Evolutionary conservation across 1,140 invertebrate genomes (phyloP).

Genomic region (Centruroides vittatus): DNA sequence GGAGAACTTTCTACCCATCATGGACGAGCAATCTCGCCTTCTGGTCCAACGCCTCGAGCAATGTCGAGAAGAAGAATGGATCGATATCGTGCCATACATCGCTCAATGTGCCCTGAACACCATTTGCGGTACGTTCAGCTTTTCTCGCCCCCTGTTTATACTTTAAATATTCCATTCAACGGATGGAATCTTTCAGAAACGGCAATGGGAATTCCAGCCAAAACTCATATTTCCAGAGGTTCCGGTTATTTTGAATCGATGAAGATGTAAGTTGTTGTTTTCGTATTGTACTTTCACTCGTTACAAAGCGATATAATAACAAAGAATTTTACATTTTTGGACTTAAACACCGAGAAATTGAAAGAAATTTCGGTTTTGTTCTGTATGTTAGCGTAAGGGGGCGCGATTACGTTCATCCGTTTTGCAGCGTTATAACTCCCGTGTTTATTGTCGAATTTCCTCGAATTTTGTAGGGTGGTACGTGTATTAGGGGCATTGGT

Average conservation of each 20-base stretch:
- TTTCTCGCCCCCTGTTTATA: too few relatives aligned
- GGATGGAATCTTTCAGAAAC: constrained; percentile 57
- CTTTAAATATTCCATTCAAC: background rate
- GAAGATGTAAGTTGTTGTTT: background rate
- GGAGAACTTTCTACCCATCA: constrained; percentile 35
- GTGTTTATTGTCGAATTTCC: too few relatives aligned
- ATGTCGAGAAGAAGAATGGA: constrained; percentile 17
- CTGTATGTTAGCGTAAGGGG: too few relatives aligned
- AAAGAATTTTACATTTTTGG: too few relatives aligned
- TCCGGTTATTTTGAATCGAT: constrained; percentile 55
- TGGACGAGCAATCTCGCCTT: constrained; percentile 35
- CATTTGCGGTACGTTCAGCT: constrained; percentile 9
- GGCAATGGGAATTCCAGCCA: constrained; percentile 59
- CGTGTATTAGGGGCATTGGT: too few relatives aligned
- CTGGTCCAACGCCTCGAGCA: constrained; percentile 24
- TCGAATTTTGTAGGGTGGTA: too few relatives aligned
- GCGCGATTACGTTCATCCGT: too few relatives aligned
- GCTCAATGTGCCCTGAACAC: constrained; percentile 6
- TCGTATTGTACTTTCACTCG: background rate
- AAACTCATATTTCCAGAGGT: constrained; percentile 47
- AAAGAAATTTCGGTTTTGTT: too few relatives aligned
- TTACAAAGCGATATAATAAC: too few relatives aligned
- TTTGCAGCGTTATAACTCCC: too few relatives aligned
- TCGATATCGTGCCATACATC: constrained; percentile 2
- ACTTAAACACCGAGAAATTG: too few relatives aligned